Percentiles rank a stretch among this genome's conserved stretches.
phyloP scores from a whole-genome alignment of 1,140 invertebrate genomes.

The Drosophila sechellia region DNA sequence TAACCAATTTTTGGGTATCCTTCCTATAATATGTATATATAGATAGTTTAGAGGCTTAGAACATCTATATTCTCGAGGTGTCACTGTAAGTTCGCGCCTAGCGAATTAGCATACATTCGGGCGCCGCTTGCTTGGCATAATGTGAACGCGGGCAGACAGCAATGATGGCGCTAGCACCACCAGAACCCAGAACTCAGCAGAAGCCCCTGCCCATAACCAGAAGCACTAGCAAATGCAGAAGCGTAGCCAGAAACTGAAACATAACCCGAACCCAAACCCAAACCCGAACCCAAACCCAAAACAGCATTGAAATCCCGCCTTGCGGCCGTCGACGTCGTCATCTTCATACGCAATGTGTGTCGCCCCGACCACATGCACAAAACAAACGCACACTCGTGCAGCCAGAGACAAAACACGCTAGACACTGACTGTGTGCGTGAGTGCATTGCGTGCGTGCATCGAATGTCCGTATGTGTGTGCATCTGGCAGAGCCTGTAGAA shows the following conservation, averaged over 20 bases:
- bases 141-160: conserved; percentile 63
- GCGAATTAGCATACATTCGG: conserved; percentile 76
- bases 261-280: conserved; percentile 9
- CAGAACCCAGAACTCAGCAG: neutral
- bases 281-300: conserved; percentile 15
- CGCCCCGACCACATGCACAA: conserved; percentile 63
- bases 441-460: conserved; percentile 53
- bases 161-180: conserved; percentile 17
- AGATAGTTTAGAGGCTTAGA: no score
- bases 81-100: conserved; percentile 20
- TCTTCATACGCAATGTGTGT: conserved; percentile 79
- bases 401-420: conserved; percentile 37
- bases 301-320: conserved; percentile 64
- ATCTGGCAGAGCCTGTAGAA: conserved; percentile 26
- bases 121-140: conserved; percentile 70
- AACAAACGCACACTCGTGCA: conserved; percentile 17
- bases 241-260: conserved; percentile 14
- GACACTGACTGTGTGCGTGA: conserved; percentile 64
- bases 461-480: conserved; percentile 13
- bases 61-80: neutral
- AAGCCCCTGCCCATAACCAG: neutral
- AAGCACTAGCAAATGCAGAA: neutral
- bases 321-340: conserved; percentile 57
- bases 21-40: no score
- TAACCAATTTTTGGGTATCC: no score